Evolutionary conservation across 2,113 vertebrate species (phyloP).

Genomic region (Cichladusa arquata): DNA sequence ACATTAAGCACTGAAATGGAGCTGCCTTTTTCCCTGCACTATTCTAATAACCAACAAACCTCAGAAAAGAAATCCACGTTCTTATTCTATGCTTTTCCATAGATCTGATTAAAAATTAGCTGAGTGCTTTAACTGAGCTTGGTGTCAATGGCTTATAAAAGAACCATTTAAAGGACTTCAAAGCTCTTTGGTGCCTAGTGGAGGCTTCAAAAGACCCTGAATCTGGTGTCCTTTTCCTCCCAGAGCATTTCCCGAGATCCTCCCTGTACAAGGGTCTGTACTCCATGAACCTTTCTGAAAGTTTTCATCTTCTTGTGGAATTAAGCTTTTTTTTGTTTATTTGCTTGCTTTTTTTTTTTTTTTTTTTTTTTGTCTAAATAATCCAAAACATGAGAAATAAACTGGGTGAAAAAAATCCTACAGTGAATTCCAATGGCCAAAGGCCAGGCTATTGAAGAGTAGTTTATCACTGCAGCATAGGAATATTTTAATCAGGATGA

Average conservation of each 20-base stretch:
- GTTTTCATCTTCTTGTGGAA: not conserved
- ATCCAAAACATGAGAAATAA: constrained; percentile 48
- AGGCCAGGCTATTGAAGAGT: not conserved
- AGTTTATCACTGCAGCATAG: constrained; percentile 39
- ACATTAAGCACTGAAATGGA: not conserved
- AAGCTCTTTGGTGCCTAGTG: not conserved
- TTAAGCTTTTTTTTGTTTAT: not conserved
- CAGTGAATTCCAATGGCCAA: constrained; percentile 25
- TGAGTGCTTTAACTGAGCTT: not conserved
- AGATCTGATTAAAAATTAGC: constrained; percentile 17
- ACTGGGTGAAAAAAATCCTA: not conserved
- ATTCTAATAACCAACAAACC: not conserved
- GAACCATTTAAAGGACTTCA: not conserved
- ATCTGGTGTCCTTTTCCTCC: not conserved
- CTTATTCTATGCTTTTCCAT: not conserved
- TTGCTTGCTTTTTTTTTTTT: not conserved
- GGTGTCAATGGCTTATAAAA: not conserved
- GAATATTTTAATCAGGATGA: constrained; percentile 40
- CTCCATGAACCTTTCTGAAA: not conserved
- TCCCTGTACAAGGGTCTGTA: not conserved
- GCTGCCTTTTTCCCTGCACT: not conserved
- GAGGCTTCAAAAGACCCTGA: not conserved
- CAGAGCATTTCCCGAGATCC: not conserved
- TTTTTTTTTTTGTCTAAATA: constrained; percentile 10
- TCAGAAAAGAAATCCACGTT: not conserved